A percentile compares a stretch with the other conserved stretches of the same genome.
These are phyloP conservation scores for Ellobius talpinus DNA, from an alignment of 2,113 vertebrate species.

Conservation along the genomic window DNA sequence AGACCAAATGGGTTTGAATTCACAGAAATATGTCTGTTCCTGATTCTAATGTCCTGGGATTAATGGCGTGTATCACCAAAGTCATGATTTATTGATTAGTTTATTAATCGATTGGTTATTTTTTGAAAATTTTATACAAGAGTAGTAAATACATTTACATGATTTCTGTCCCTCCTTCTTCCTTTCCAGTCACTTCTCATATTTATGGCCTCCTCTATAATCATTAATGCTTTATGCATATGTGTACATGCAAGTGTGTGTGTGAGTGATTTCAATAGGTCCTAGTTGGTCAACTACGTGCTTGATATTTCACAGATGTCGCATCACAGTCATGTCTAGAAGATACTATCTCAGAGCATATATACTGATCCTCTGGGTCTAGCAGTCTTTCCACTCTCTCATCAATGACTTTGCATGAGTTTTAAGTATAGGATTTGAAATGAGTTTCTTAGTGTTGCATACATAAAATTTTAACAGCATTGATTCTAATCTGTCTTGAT, in stretches of 20 bases:
- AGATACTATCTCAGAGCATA: no score
- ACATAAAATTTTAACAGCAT: rapidly evolving
- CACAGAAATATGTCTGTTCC: no score
- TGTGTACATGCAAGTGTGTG: not conserved
- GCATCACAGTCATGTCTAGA: not conserved
- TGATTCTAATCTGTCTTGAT: not conserved
- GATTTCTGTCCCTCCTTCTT: not conserved
- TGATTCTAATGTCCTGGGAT: not conserved
- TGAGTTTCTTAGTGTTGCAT: not conserved
- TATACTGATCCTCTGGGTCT: not conserved
- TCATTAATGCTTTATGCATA: not conserved
- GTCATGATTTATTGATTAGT: not conserved
- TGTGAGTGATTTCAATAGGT: not conserved
- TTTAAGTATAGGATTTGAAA: not conserved
- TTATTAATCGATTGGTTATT: not conserved
- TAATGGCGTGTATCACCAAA: not conserved
- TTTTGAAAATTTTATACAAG: not conserved
- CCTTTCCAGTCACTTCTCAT: not conserved
- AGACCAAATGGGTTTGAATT: not conserved
- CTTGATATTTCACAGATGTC: not conserved
- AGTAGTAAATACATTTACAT: not conserved
- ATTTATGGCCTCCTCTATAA: not conserved
- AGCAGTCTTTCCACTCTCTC: not conserved
- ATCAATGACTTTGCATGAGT: not conserved
- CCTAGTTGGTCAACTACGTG: not conserved